Base-by-base conservation (phyloP, 1,140 invertebrate genomes). In the Eriocheir sinensis region DNA sequence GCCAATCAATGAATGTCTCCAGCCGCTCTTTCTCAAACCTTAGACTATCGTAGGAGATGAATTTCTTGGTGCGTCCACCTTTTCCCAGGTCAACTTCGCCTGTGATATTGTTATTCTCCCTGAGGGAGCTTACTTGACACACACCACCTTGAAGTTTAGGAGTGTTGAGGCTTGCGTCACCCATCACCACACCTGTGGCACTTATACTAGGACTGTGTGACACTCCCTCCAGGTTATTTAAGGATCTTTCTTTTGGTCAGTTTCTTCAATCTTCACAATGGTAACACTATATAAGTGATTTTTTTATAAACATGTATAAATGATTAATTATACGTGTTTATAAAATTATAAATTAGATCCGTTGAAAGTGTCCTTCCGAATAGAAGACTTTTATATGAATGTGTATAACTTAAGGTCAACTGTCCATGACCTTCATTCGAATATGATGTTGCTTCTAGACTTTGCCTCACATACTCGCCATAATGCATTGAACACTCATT, bases 1-100 rank as follows among this genome's bases (percentile, higher is more conserved):
- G 95, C 96, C 96, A 96, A 12, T 93, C 94, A 9, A 95, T 92
- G 94, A 96, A 96, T 30, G 96, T 96, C 36, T 95, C 80, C 34
- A 96, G 89, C 8, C 95, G 53, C 32, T 92, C 94, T 79, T 94
- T 94, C 44, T 96, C 95, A 44, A 92, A 96, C 44, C 95, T 72
- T 36, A 96, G 81, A 34, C 93, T 95, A 32, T 94, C 95, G 80
- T 92, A 92, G 0, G 95, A 95, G 30, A 80, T 34, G 86, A 95
- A 95, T 30, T 89, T 92, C 90, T 95, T 95, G 32, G 53, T 30
- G 38, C 86, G 40, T 12, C 27, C 12, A 27, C 53, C 12, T 27
- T 72, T 72, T 12, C 12, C 12, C 27, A 72, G 12, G 12, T 72
- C 53, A 72, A 27, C 27, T 72, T 72, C 12, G 27, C 12, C 12